phyloP scores from a whole-genome alignment of 2,888 invertebrate genomes.

The Tenthredo notha region DNA sequence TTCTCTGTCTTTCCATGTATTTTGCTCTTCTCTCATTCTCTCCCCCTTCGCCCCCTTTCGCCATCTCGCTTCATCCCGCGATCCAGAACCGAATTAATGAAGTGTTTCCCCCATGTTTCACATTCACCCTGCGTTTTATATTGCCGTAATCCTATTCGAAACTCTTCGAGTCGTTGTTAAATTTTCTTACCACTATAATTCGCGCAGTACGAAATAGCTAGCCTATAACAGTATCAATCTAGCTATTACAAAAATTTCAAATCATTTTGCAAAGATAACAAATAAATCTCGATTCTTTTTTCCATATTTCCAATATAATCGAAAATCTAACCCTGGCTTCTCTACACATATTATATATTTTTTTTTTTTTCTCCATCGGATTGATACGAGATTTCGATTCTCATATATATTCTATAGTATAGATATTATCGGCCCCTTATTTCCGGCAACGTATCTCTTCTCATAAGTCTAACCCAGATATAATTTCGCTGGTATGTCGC shows the following conservation, averaged over 20 bases:
- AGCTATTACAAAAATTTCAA: background rate
- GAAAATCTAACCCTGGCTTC: background rate
- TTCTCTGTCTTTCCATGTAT: background rate
- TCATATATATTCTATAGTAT: background rate
- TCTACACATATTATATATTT: background rate
- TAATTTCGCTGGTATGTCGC: slow-evolving; percentile 21
- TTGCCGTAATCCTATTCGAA: slow-evolving; percentile 25
- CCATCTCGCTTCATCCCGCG: slow-evolving; percentile 12
- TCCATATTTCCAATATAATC: background rate
- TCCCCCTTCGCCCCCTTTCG: background rate
- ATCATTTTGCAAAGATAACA: background rate
- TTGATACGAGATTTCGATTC: background rate
- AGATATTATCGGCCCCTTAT: slow-evolving; percentile 20
- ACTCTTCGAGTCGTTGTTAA: slow-evolving; percentile 7
- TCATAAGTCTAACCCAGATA: slow-evolving; percentile 27
- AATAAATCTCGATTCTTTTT: background rate
- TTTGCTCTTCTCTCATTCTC: background rate
- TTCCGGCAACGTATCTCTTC: slow-evolving; percentile 7
- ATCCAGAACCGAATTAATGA: slow-evolving; percentile 52
- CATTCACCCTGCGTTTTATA: slow-evolving; percentile 46
- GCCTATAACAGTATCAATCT: background rate
- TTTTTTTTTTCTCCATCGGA: background rate
- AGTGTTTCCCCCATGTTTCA: slow-evolving; percentile 47
- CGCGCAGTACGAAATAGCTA: background rate
- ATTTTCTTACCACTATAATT: slow-evolving; percentile 28